Evolutionary conservation across 2,113 vertebrate genomes (phyloP), one percentile per base, ranked within the genome.

Genomic region (Cheirogaleus medius): DNA sequence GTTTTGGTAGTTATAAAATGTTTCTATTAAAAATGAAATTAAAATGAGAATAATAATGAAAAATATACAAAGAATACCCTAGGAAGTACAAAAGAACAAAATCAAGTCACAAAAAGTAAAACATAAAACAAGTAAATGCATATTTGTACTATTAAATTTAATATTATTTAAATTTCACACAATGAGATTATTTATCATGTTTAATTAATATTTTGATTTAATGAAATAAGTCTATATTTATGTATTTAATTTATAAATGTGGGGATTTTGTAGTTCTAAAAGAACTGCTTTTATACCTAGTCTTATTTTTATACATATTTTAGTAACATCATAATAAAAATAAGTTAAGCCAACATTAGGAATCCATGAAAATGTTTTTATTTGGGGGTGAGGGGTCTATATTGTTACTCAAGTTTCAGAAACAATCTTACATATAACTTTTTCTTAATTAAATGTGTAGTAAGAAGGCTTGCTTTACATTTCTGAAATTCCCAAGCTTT

Each of bases 401-500:
- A 71, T 60, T 90, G 15, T 92, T n/a, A 90, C 12, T 90, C 15
- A 83, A 81, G 34, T 85, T 90, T 92, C 11, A 60, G 21, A 84
- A 56, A 56, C 13, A 90, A 90, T 76, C 42, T 90, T 81, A 60
- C 9, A 82, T 32, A 64, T n/a, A 71, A 80, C 39, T 74, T 76
- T 63, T 87, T 34, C 20, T n/a, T 52, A 94, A 54, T 71, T 88
- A 77, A 82, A 56, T 12, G 0, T 77, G 10, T 10, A 29, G 11
- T 54, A 14, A 63, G 47, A 58, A 8, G 7, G 7, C 17, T 74
- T 89, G 39, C 3, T 94, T 25, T 60, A 84, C 8, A 60, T 73
- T 60, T 94, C 66, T 68, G 49, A 94, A 92, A 68, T 94, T 86
- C 89, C 66, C 80, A 92, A 80, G n/a, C 42, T 78, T 85, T 85